Base-by-base conservation (phyloP, 2,888 invertebrate genomes). In the Stenotaenia linearis region DNA sequence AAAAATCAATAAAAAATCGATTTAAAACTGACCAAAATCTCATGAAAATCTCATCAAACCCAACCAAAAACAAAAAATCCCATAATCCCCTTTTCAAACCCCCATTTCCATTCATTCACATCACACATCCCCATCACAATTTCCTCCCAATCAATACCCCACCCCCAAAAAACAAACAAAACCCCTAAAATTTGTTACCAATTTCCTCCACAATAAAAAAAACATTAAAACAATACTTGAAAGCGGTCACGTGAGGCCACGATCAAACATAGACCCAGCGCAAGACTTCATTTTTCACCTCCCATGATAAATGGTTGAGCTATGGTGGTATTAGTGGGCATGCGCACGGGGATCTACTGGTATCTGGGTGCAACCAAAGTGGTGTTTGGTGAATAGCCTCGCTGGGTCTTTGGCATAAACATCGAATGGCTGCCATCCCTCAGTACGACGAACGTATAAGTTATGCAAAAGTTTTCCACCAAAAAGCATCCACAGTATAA, bases 241-340 rank as follows among this genome's bases (percentile, higher is more conserved):
- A 4, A 69, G n/a, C 25, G 69, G 28, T 28, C 69, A 69, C 69
- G 69, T 69, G 69, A 15, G 25, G 28, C 1, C 4, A 28, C 25
- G 69, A 69, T 69, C 69, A 69, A n/a, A 50, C 50, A 50, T 18
- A 50, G 50, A 18, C 50, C 50, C 50, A 18, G 25, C 15, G 69
- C 25, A 23, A 28, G 69, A 69, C 25, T 69, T n/a, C 69, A 69
- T 69, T 69, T 69, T 69, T 69, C 69, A 69, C 69, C 15, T 25
- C 28, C 69, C 69, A 10, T 69, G 69, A 69, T 69, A 69, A 69
- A 69, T 69, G 69, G 69, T 69, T 28, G 69, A 69, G 69, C 69
- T 69, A 69, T 69, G 69, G 69, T 15, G 69, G 69, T 69, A 69
- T 69, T 69, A 69, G 69, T 69, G 69, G 69, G 69, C 69, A 69